These are phyloP conservation scores for Macropodus opercularis DNA, from an alignment of 2,797 vertebrate genomes.

Conservation along the genomic window DNA sequence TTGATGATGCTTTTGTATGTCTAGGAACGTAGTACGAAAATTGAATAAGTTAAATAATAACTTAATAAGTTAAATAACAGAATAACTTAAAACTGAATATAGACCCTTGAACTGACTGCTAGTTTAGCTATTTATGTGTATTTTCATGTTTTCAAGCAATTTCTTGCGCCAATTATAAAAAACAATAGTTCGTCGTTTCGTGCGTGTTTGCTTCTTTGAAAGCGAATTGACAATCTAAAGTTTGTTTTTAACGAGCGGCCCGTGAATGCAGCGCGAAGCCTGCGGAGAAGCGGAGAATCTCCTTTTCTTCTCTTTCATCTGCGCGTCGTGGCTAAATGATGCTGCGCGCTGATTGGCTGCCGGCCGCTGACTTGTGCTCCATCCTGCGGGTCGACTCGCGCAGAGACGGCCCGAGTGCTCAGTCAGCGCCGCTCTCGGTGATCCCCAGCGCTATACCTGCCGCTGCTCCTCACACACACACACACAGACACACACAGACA, in stretches of 20 bases:
- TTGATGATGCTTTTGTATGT: too few species aligned
- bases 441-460: slow-evolving; percentile 32
- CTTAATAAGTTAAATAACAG: too few species aligned
- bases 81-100: too few species aligned
- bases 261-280: slow-evolving; percentile 28
- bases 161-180: too few species aligned
- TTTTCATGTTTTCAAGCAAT: too few species aligned
- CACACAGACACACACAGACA: slow-evolving; percentile 2
- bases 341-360: slow-evolving; percentile 79
- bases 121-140: too few species aligned
- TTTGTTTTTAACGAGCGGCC: slow-evolving; percentile 36
- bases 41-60: too few species aligned
- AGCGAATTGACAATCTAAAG: too few species aligned
- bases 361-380: slow-evolving; percentile 56
- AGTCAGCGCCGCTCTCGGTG: slow-evolving; percentile 62
- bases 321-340: slow-evolving; percentile 54
- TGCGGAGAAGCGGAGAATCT: slow-evolving; percentile 30
- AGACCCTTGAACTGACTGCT: too few species aligned
- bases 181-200: too few species aligned
- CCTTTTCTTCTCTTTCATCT: slow-evolving; percentile 50
- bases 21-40: too few species aligned
- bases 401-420: slow-evolving; percentile 56
- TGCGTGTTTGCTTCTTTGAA: too few species aligned
- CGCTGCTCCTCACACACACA: slow-evolving; percentile 7
- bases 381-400: slow-evolving; percentile 47